These are phyloP conservation scores for Conomelus anceps DNA, from an alignment of 2,888 invertebrate genomes.

Conservation along the genomic window DNA sequence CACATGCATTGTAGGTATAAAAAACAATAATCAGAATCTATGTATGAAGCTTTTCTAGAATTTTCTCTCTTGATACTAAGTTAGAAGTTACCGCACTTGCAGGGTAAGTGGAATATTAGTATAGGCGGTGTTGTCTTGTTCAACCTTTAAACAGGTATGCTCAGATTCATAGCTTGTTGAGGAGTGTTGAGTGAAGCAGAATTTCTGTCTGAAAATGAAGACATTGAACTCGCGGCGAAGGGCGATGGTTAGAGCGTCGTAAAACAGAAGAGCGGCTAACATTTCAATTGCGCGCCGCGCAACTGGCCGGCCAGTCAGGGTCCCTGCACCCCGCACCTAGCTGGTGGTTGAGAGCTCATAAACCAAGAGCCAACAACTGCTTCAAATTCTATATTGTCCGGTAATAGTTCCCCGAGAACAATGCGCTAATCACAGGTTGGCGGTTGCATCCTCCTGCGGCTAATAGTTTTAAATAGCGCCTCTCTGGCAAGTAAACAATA, in stretches of 20 bases:
- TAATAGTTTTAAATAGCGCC: slow-evolving; percentile 26
- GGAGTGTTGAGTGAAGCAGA: neutral
- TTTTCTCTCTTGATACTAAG: slow-evolving; percentile 15
- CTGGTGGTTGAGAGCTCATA: neutral
- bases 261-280: slow-evolving; percentile 23
- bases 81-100: slow-evolving; percentile 20
- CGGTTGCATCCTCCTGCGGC: slow-evolving; percentile 8
- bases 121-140: neutral
- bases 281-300: slow-evolving; percentile 15
- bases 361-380: neutral
- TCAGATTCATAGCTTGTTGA: neutral
- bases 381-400: slow-evolving; percentile 8
- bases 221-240: slow-evolving; percentile 24
- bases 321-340: neutral
- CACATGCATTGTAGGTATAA: no score
- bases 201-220: slow-evolving; percentile 19
- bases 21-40: no score
- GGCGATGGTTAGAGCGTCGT: slow-evolving; percentile 13
- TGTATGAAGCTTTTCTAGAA: no score
- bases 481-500: neutral
- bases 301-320: no score
- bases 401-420: slow-evolving; percentile 17
- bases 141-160: neutral
- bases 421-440: slow-evolving; percentile 25
- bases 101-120: neutral